Evolutionary conservation across 92 coral and sea anemone species (phyloP).

Genomic region (Porites evermanni): DNA sequence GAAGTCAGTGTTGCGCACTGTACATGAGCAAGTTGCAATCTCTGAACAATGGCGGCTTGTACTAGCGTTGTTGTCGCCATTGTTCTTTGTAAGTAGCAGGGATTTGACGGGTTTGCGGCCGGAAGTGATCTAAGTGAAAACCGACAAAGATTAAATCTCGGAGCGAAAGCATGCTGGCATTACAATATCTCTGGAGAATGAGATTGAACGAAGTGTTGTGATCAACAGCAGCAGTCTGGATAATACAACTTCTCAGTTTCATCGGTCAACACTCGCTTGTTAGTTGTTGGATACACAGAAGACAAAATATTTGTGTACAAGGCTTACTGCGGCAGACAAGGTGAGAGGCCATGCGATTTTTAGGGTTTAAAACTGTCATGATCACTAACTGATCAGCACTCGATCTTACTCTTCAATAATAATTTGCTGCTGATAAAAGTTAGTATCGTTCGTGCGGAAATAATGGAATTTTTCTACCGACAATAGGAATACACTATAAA

Average conservation of each 20-base stretch:
- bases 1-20: neutral
- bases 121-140: constrained; percentile 35
- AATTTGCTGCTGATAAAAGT: neutral
- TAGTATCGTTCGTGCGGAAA: too few relatives aligned
- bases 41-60: constrained; percentile 25
- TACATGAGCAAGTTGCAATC: neutral
- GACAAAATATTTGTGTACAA: neutral
- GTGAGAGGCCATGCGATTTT: constrained; percentile 17
- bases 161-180: neutral
- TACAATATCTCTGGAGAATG: neutral
- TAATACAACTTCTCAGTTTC: neutral
- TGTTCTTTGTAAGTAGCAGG: constrained; percentile 13
- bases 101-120: constrained; percentile 53
- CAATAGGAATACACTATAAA: too few relatives aligned
- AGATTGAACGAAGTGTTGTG: neutral
- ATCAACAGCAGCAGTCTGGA: neutral
- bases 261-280: neutral
- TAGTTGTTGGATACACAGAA: neutral
- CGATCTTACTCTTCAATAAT: neutral
- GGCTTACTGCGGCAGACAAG: constrained; percentile 6
- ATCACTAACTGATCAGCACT: neutral
- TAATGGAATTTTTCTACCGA: too few relatives aligned
- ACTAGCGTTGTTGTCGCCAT: neutral
- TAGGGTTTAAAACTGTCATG: neutral
- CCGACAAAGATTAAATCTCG: constrained; percentile 28